Evolutionary conservation across 2,797 vertebrate species (phyloP), one percentile per base, ranked within the genome.

Genomic region (Brotula barbata): DNA sequence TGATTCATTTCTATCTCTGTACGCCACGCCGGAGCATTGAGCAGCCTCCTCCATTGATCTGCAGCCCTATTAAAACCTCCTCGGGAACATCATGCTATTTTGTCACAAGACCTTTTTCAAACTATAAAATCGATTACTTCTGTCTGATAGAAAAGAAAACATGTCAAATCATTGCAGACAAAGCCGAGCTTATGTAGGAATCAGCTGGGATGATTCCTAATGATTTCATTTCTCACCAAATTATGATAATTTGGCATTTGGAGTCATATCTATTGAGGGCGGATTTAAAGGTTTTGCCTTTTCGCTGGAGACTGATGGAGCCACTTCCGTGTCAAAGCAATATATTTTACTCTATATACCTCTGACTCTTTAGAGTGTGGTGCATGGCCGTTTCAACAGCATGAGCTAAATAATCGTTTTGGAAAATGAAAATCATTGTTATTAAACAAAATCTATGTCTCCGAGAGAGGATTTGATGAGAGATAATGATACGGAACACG

Each of bases 1-100:
- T 0, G 74, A 87, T 81, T 78, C 0, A 20, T 68, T 70, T 73
- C 71, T 72, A 70, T 81, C 77, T 79, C 63, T 0, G 15, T 20
- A 33, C 0, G 16, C 41, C 75, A 78, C 11, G 12, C 65, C 13
- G 14, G 7, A 37, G 39, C 58, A 58, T 48, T 53, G 64, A 75
- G 11, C 41, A 5, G 62, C 53, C 69, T 46, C 31, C 20, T 22
- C 17, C 55, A 87, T 85, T 39, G 81, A 87, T 64, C 73, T 6
- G 36, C 49, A 20, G 43, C 43, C 55, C 65, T 16, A 54, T 73
- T 81, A 67, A 72, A 78, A 69, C 53, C 69, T 77, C 37, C 53
- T 22, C 21, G 25, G 71, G 61, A 82, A 49, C 56, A 64, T 68
- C 58, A 42, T 52, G 11, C 22, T 14, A 7, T 17, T 39, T 40